Percentiles rank a stretch among this genome's conserved stretches.
Conservation (phyloP, 1,140 invertebrate species). For the Drosophila lini region DNA sequence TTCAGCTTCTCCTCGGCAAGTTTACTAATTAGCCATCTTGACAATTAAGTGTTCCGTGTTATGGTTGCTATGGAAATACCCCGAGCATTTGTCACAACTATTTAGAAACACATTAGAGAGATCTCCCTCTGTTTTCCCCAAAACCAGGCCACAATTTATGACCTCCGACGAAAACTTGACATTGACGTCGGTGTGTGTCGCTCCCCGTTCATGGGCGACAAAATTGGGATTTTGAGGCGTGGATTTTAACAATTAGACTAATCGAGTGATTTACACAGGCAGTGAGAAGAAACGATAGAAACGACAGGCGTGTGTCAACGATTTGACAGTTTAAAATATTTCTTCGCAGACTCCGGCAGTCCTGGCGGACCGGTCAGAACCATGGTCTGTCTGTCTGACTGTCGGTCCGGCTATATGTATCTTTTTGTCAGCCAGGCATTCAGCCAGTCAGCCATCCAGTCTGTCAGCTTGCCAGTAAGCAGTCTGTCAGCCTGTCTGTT, state of each 20-base stretch:
- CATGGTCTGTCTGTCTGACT: constrained; percentile 17
- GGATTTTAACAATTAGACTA: constrained; percentile 80
- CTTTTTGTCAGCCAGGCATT: constrained; percentile 27
- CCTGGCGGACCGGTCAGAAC: constrained; percentile 40
- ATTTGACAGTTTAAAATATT: constrained; percentile 83
- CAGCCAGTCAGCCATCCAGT: constrained; percentile 44
- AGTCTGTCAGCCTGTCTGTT: constrained; percentile 50
- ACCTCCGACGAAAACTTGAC: constrained; percentile 71
- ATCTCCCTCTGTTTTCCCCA: constrained; percentile 23
- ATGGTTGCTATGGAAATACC: constrained; percentile 43
- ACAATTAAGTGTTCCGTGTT: constrained; percentile 46
- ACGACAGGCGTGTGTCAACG: constrained; percentile 75
- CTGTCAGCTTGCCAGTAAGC: constrained; percentile 52
- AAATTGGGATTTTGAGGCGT: constrained; percentile 47
- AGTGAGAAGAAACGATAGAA: constrained; percentile 15
- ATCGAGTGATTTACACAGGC: constrained; percentile 74
- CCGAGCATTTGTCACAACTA: constrained; percentile 69
- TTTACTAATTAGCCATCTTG: constrained; percentile 24
- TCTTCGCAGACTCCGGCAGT: constrained; percentile 45
- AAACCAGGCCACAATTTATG: constrained; percentile 63
- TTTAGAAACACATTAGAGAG: constrained; percentile 74
- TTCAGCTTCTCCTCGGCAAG: constrained; percentile 15
- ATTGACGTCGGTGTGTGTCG: constrained; percentile 51
- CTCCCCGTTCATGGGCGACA: constrained; percentile 61
- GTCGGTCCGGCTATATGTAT: constrained; percentile 10